Conservation (phyloP, 1,140 invertebrate species). For the Dendroctonus valens region DNA sequence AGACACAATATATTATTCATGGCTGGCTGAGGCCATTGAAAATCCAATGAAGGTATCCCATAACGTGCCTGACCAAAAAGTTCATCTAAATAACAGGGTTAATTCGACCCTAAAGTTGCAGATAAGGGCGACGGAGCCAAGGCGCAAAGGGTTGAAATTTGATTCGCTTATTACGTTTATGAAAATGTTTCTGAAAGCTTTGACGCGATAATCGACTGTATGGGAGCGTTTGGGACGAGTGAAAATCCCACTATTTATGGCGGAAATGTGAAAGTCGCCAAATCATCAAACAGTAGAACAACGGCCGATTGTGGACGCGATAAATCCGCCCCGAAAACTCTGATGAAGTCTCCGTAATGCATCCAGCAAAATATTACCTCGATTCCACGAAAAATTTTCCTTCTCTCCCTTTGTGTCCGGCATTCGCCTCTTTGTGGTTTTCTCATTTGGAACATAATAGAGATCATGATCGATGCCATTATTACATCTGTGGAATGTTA, state of each 20-base stretch:
- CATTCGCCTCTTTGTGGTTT: constrained; percentile 9
- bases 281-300: background rate
- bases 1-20: constrained; percentile 12
- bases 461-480: too few species aligned
- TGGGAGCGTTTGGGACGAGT: too few species aligned
- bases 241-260: too few species aligned
- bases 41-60: constrained; percentile 13
- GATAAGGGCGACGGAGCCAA: constrained; percentile 17
- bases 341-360: constrained; percentile 14
- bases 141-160: constrained; percentile 24
- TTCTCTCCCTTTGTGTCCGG: constrained; percentile 1
- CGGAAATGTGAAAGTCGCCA: too few species aligned
- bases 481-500: too few species aligned
- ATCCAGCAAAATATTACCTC: constrained; percentile 16
- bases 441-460: background rate
- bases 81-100: constrained; percentile 25
- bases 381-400: constrained; percentile 6
- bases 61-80: constrained; percentile 19
- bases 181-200: background rate
- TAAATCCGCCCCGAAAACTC: constrained; percentile 14
- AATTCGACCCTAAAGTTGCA: constrained; percentile 27
- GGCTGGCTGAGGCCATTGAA: constrained; percentile 3
- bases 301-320: constrained; percentile 2
- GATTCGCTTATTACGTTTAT: constrained; percentile 20
- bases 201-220: too few species aligned